Base-by-base conservation (phyloP, 1,140 invertebrate species). In the Idris sp. region DNA sequence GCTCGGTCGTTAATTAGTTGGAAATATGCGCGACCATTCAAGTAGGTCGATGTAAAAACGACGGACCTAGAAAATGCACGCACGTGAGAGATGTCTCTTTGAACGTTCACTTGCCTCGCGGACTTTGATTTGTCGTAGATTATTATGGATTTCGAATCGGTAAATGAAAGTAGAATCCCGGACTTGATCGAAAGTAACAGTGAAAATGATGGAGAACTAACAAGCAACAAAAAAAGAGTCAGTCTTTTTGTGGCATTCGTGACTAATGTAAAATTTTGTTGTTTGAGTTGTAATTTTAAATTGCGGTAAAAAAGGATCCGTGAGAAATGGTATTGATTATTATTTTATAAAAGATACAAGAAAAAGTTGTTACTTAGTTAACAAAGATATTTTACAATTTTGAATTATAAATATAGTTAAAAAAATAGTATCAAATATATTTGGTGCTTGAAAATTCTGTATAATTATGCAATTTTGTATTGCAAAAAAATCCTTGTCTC, bases 91-190 rank as follows among this genome's bases (percentile, higher is more conserved):
- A 72, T 31, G 49, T 62, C 43, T 72, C 56, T 33, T 49, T 31
- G 33, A 72, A 48, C 51, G 44, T 51, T 72, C 58, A 22, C 56
- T 62, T 13, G 25, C 0, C n/a, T n/a, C 14, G 33, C 15, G 43
- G 48, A 71, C 67, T 71, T 58, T 44, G 58, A 72, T 72, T 72
- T 51, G 53, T 53, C 53, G 53, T 65, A 64, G 69, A n/a, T n/a
- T n/a, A 73, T 73, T 73, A 65, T 73, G 53, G 69, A 73, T 73
- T 65, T 73, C 44, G 38, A 59, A 65, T 65, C 59, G 31, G 54
- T 54, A 64, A 64, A 73, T 64, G 68, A 73, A 73, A 73, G 68
- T 73, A 16, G 53, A 72, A 51, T 72, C 43, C 19, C 7, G 35
- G 5, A 31, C 8, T 13, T 15, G 25, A 49, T 58, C 35, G 68